phyloP scores from a whole-genome alignment of 2,888 invertebrate species.

The Cosmorhoe ocellata region DNA sequence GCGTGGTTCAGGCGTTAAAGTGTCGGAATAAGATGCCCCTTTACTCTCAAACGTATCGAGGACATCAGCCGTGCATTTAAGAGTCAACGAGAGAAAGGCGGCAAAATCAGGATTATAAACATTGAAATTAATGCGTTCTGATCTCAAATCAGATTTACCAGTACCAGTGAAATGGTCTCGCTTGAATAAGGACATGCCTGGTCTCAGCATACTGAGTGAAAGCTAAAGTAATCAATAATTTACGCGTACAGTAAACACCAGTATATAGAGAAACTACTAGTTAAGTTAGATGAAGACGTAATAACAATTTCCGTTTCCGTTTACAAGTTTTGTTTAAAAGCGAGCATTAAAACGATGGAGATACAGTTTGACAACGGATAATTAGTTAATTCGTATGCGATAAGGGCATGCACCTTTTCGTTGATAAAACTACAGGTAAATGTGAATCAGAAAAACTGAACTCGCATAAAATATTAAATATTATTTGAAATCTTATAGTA shows the following conservation, averaged over 20 bases:
- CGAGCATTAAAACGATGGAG: constrained; percentile 13
- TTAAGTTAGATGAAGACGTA: constrained; percentile 27
- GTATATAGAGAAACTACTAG: constrained; percentile 12
- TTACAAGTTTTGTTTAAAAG: constrained; percentile 15
- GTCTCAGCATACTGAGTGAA: constrained; percentile 38
- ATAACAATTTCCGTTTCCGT: constrained; percentile 38
- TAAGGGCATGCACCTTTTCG: constrained; percentile 16
- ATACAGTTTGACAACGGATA: constrained; percentile 19
- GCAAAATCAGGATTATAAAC: constrained; percentile 37
- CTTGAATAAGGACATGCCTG: constrained; percentile 46
- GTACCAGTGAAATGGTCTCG: constrained; percentile 24
- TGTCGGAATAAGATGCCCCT: constrained; percentile 48
- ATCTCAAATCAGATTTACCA: constrained; percentile 23
- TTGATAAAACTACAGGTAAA: constrained; percentile 13
- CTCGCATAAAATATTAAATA: too few species aligned
- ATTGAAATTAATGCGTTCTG: constrained; percentile 38
- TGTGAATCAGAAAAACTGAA: constrained; percentile 13
- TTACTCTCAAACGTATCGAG: constrained; percentile 22
- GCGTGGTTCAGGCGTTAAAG: constrained; percentile 42
- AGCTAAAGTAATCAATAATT: constrained; percentile 39
- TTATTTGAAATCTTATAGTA: too few species aligned
- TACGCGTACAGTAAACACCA: constrained; percentile 17
- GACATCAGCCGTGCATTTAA: constrained; percentile 24
- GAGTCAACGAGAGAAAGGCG: constrained; percentile 27
- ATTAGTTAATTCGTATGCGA: constrained; percentile 18